Conservation (phyloP, 2,888 invertebrate genomes). For the Habrosyne pyritoides region DNA sequence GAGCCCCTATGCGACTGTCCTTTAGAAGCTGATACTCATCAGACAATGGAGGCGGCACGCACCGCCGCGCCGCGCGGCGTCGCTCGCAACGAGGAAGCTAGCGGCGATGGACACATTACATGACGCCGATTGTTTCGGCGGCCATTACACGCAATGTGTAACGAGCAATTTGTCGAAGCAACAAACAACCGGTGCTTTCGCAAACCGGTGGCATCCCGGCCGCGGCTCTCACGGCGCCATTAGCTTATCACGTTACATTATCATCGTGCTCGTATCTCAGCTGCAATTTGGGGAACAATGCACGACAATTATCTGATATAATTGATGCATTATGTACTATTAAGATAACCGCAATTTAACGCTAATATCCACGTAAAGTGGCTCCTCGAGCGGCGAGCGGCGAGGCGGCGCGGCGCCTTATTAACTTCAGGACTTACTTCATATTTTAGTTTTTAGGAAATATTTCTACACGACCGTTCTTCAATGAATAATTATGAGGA, state of each 20-base stretch:
- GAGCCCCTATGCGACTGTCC: not conserved
- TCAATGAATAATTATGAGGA: not conserved
- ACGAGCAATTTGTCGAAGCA: not conserved
- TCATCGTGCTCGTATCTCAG: not conserved
- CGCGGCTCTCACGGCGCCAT: not conserved
- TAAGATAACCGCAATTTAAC: not conserved
- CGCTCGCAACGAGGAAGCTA: not conserved
- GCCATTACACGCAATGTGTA: not conserved
- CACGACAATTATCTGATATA: conserved; percentile 2
- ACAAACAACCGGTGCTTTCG: not conserved
- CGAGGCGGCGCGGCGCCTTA: no score
- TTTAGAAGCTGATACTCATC: not conserved
- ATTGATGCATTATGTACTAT: not conserved
- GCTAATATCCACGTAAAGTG: not conserved
- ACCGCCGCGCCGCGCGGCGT: not conserved
- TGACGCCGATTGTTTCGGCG: not conserved
- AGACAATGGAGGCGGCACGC: not conserved
- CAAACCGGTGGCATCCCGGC: not conserved
- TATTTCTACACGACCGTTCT: not conserved
- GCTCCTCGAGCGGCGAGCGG: not conserved
- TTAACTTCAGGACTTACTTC: not conserved
- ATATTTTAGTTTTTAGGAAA: not conserved
- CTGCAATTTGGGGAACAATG: not conserved
- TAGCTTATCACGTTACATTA: not conserved
- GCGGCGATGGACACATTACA: not conserved